Conservation (phyloP, 2,888 invertebrate species). For the Seladonia tumulorum region DNA sequence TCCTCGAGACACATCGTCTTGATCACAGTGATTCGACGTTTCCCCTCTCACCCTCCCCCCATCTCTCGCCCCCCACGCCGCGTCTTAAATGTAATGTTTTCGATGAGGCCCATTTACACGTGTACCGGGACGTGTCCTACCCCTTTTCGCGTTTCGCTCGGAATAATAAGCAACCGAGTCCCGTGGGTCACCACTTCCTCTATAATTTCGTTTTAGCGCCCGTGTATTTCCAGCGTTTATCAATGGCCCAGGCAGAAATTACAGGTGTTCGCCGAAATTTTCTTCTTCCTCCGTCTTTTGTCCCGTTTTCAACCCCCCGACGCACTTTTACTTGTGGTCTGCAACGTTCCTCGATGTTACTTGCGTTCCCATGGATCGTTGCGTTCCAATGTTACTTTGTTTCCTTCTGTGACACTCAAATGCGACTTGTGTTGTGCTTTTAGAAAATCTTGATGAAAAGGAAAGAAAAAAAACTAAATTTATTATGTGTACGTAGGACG, state of each 20-base stretch:
- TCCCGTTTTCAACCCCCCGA: neutral
- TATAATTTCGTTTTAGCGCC: slow-evolving; percentile 50
- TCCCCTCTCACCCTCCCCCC: neutral
- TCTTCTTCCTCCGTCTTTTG: neutral
- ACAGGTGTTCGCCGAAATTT: slow-evolving; percentile 17
- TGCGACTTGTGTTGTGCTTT: neutral
- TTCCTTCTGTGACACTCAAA: too few relatives aligned
- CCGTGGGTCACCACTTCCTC: slow-evolving; percentile 23
- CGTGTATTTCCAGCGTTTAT: slow-evolving; percentile 41
- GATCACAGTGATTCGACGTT: slow-evolving; percentile 32
- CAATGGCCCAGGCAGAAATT: slow-evolving; percentile 41
- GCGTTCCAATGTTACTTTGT: neutral
- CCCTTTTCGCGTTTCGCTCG: slow-evolving; percentile 13
- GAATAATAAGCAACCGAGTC: slow-evolving; percentile 46
- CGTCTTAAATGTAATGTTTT: slow-evolving; percentile 29
- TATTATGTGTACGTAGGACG: too few relatives aligned
- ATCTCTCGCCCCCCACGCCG: neutral
- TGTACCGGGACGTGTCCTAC: slow-evolving; percentile 1
- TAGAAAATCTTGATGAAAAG: too few relatives aligned
- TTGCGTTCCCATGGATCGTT: slow-evolving; percentile 39
- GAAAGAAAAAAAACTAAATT: too few relatives aligned
- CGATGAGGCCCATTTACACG: slow-evolving; percentile 21
- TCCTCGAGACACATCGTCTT: slow-evolving; percentile 8
- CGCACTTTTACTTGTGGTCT: neutral
- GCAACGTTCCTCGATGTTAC: slow-evolving; percentile 9